Evolutionary conservation across 2,888 invertebrate genomes (phyloP).

Genomic region (Siphlonurus alternatus): DNA sequence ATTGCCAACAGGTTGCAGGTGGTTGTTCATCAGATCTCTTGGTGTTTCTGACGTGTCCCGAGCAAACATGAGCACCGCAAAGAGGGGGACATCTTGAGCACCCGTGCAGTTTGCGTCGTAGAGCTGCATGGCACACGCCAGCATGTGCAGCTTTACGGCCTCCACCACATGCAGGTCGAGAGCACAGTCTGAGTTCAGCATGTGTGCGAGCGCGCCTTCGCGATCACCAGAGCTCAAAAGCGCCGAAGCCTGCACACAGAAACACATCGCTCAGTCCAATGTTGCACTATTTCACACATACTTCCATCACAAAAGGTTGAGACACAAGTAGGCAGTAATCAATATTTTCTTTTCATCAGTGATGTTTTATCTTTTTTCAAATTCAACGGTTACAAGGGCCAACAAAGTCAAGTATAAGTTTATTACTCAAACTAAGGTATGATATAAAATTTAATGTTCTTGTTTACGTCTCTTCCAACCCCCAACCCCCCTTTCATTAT

Average conservation of each 20-base stretch:
- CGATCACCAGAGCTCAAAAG: constrained; percentile 9
- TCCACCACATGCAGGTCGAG: constrained; percentile 17
- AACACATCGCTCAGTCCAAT: neutral
- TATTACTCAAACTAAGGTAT: no score
- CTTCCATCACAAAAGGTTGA: neutral
- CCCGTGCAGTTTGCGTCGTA: constrained; percentile 19
- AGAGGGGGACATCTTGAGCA: constrained; percentile 22
- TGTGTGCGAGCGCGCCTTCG: constrained; percentile 10
- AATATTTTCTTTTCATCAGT: no score
- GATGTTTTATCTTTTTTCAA: no score
- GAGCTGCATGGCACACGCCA: constrained; percentile 23
- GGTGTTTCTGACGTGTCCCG: constrained; percentile 25
- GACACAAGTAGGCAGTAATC: no score
- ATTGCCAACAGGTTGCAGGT: constrained; percentile 26
- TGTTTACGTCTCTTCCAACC: no score
- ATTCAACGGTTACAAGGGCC: no score
- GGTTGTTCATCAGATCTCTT: constrained; percentile 24
- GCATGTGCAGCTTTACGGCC: constrained; percentile 24
- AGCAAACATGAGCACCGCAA: constrained; percentile 27
- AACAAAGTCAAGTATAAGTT: no score
- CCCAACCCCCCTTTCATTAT: no score
- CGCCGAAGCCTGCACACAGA: constrained; percentile 6
- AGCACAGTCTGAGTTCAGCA: constrained; percentile 15
- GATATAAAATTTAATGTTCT: no score
- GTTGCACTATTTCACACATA: neutral